These are phyloP conservation scores for Edolisoma coerulescens DNA, from an alignment of 2,113 vertebrate species.

Conservation along the genomic window DNA sequence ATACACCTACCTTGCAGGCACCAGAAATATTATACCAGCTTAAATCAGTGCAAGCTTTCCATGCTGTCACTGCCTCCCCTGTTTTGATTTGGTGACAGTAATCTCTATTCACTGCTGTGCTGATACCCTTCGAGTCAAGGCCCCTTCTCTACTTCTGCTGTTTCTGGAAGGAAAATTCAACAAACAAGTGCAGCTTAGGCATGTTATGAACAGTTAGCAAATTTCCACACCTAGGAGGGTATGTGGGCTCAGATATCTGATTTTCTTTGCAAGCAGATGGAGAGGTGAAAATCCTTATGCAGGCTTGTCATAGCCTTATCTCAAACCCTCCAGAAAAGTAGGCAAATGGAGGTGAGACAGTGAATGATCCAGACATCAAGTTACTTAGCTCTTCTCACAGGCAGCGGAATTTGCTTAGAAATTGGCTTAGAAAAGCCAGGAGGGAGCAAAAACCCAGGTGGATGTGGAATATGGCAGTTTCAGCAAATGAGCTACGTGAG, in stretches of 20 bases:
- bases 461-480: background rate
- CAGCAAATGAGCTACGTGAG: background rate
- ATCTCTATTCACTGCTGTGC: constrained; percentile 3
- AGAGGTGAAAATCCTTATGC: background rate
- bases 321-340: background rate
- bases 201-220: constrained; percentile 37
- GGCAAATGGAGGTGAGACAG: background rate
- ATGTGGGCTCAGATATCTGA: background rate
- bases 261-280: constrained; percentile 33
- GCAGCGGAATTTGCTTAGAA: background rate
- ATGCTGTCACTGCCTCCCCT: background rate
- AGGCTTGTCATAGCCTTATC: background rate
- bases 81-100: background rate
- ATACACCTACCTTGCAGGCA: constrained; percentile 29
- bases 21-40: constrained; percentile 33
- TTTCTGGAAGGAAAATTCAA: background rate
- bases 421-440: background rate
- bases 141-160: background rate
- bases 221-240: constrained; percentile 2
- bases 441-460: background rate
- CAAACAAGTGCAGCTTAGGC: background rate
- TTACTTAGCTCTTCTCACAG: background rate
- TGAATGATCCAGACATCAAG: background rate
- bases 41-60: constrained; percentile 28
- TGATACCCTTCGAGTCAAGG: background rate